Percentiles rank a stretch among this genome's conserved stretches.
phyloP scores from a whole-genome alignment of 2,113 vertebrate genomes.

The Fregata magnificens region DNA sequence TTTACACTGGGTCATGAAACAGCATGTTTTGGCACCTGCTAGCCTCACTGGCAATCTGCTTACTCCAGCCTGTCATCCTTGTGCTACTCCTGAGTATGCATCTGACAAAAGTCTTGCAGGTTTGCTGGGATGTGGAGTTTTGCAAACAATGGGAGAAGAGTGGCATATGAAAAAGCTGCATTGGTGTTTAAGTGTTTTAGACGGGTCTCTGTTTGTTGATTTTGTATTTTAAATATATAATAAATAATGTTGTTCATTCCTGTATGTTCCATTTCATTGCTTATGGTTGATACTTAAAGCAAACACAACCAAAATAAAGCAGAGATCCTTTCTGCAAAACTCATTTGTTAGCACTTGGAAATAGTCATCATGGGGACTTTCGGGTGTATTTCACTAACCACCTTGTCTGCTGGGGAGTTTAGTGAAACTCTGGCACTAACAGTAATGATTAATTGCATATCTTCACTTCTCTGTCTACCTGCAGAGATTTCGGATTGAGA shows the following conservation, averaged over 20 bases:
- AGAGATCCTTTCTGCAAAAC: background rate
- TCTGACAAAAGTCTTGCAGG: constrained; percentile 46
- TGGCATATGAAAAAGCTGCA: background rate
- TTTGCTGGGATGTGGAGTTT: background rate
- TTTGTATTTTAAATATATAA: background rate
- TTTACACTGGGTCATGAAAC: constrained; percentile 43
- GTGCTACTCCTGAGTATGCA: background rate
- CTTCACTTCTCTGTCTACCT: background rate
- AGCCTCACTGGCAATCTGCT: constrained; percentile 38
- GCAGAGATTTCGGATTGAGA: background rate
- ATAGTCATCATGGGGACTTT: background rate
- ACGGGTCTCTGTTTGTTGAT: background rate
- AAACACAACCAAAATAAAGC: background rate
- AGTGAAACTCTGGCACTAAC: background rate
- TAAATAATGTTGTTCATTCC: background rate
- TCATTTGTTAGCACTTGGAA: background rate
- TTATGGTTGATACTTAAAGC: background rate
- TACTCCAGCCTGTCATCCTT: constrained; percentile 40
- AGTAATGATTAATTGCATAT: background rate
- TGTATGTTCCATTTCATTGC: background rate
- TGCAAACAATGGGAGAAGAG: background rate
- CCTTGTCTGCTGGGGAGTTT: background rate
- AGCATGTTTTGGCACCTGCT: constrained; percentile 43
- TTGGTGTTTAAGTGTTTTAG: background rate
- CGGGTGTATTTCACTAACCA: background rate